Evolutionary conservation across 2,113 vertebrate species (phyloP).

Genomic region (Bufo bufo): DNA sequence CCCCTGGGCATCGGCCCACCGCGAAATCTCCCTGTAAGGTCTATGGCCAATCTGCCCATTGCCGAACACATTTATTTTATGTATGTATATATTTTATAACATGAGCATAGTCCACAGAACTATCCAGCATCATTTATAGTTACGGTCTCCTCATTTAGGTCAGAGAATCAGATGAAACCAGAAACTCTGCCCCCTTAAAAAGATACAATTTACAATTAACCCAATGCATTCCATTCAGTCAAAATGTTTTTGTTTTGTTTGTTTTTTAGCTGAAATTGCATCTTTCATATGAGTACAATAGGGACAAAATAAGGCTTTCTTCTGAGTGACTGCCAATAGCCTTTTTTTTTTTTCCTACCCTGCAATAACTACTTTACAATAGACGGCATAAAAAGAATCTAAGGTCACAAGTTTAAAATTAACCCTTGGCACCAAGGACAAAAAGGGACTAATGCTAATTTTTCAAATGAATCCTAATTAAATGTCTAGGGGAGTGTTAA

Average conservation of each 20-base stretch:
- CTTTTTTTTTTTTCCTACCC: not conserved
- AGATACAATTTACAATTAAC: not conserved
- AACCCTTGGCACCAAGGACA: not conserved
- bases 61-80: no score
- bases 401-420: slow-evolving; percentile 12
- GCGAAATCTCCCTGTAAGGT: no score
- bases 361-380: not conserved
- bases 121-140: not conserved
- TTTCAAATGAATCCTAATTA: slow-evolving; percentile 20
- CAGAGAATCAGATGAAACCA: not conserved
- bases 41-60: no score
- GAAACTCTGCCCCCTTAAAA: not conserved
- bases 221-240: not conserved
- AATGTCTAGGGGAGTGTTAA: slow-evolving; percentile 33
- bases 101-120: not conserved
- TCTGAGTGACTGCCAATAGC: not conserved
- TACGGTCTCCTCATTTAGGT: not conserved
- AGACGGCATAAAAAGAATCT: not conserved
- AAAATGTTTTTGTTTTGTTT: no score
- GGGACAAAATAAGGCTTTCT: not conserved
- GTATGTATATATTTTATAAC: not conserved
- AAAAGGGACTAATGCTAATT: slow-evolving; percentile 9
- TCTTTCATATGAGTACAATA: not conserved
- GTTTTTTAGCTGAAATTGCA: not conserved
- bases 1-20: no score